Conservation (phyloP, 35 echinoderm and acorn worm species). For the Antedon bifida region DNA sequence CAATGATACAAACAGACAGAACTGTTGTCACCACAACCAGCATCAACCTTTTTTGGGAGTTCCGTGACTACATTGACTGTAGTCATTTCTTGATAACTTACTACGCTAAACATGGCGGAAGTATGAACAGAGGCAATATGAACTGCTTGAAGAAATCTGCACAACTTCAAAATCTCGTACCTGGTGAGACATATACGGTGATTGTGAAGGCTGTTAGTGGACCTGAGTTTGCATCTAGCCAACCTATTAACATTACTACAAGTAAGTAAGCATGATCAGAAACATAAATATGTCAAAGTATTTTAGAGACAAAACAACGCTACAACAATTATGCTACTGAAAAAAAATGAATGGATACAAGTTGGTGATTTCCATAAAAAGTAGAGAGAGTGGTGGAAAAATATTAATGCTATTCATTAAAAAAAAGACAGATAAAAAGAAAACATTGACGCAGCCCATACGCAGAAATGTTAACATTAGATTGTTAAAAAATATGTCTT, state of each 20-base stretch:
- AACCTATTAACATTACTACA: not conserved
- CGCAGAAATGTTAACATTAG: no score
- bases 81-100: not conserved
- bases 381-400: no score
- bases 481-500: no score
- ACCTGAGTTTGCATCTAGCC: not conserved
- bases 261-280: no score
- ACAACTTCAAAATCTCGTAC: not conserved
- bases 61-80: not conserved
- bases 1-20: not conserved
- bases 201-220: not conserved
- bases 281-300: no score
- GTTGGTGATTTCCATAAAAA: no score
- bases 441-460: no score
- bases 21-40: not conserved
- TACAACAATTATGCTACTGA: no score
- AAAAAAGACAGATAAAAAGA: no score
- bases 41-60: not conserved
- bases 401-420: no score
- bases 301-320: no score
- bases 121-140: not conserved
- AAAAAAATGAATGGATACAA: no score
- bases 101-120: not conserved
- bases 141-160: not conserved
- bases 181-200: not conserved